Base-by-base conservation (phyloP, 2,797 vertebrate genomes). In the Myiothlypis coronata region DNA sequence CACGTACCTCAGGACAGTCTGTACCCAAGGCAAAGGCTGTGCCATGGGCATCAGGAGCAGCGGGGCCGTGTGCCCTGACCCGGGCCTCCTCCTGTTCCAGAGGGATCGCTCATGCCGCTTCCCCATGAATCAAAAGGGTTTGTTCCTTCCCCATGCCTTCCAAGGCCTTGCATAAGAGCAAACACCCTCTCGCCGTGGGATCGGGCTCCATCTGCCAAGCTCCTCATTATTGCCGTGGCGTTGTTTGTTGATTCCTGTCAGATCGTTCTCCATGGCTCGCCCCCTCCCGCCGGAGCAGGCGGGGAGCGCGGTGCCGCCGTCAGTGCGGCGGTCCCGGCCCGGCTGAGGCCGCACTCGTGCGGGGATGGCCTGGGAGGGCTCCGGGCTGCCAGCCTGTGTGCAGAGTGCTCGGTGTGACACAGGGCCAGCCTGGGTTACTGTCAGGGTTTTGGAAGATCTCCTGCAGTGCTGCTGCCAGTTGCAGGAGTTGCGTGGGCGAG, bases 271-370 rank as follows among this genome's bases (percentile, higher is more conserved):
- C 60, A 2, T 27, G 2, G 16, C 80, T 68, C 4, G 1, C 74
- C 82, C 86, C 85, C 86, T 78, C 88, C 53, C 86, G 35, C 47
- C 11, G 5, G 43, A 0, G 24, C 8, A 3, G 32, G 68, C 79
- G 72, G 56, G 72, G 16, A 34, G 76, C 10, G 0, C 2, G 9
- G 71, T 60, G 60, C 76, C 1, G 5, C 82, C 20, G 44, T 74
- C 64, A 1, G 90, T 74, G 35, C 2, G 4, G 72, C 27, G 65
- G 3, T 22, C 72, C 88, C 5, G 9, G 37, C 19, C 60, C 2
- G 17, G 34, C 57, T 27, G 69, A 7, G 44, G 59, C 18, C 53
- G 2, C n/a, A 0, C 63, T 69, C 1, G 0, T 19, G 32, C 24
- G 14, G 69, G 68, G 59, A 9, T 32, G 90, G 32, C 65, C 27